phyloP scores from a whole-genome alignment of 1,140 invertebrate species.

The Trigoniulus corallinus region DNA sequence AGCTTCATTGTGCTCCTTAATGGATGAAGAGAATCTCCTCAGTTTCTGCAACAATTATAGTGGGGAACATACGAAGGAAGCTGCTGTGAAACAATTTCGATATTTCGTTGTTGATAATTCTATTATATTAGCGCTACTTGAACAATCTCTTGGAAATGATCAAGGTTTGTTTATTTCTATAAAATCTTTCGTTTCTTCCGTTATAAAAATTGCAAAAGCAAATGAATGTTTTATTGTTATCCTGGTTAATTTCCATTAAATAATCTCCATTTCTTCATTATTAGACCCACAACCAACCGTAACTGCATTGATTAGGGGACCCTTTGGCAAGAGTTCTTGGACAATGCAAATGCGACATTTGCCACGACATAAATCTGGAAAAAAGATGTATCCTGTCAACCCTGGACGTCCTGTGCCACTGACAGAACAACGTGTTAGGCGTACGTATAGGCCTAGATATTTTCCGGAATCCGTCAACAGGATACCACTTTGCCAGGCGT shows the following conservation, averaged over 20 bases:
- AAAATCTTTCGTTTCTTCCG: slow-evolving; percentile 14
- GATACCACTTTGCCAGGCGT: slow-evolving; percentile 63
- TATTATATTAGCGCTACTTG: slow-evolving; percentile 71
- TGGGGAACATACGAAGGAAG: slow-evolving; percentile 32
- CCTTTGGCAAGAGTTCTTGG: slow-evolving; percentile 88
- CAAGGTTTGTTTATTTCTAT: slow-evolving; percentile 22
- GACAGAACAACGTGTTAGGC: slow-evolving; percentile 37
- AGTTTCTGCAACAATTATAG: slow-evolving; percentile 46
- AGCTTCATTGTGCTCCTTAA: slow-evolving; percentile 62
- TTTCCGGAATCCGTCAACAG: slow-evolving; percentile 69
- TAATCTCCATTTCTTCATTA: background rate
- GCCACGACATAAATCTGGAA: slow-evolving; percentile 51
- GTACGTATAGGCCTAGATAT: slow-evolving; percentile 49
- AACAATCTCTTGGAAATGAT: slow-evolving; percentile 62
- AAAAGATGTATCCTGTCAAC: slow-evolving; percentile 46
- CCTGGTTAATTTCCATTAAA: background rate
- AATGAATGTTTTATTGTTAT: background rate
- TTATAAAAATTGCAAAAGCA: background rate
- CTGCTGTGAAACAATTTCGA: slow-evolving; percentile 47
- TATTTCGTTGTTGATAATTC: slow-evolving; percentile 84
- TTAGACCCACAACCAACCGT: slow-evolving; percentile 38
- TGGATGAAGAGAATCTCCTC: slow-evolving; percentile 72
- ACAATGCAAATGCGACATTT: slow-evolving; percentile 71
- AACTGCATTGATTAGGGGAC: slow-evolving; percentile 65
- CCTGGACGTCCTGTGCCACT: slow-evolving; percentile 60